Conservation (phyloP, 2,113 vertebrate genomes). For the Pseudorectes ferrugineus region DNA sequence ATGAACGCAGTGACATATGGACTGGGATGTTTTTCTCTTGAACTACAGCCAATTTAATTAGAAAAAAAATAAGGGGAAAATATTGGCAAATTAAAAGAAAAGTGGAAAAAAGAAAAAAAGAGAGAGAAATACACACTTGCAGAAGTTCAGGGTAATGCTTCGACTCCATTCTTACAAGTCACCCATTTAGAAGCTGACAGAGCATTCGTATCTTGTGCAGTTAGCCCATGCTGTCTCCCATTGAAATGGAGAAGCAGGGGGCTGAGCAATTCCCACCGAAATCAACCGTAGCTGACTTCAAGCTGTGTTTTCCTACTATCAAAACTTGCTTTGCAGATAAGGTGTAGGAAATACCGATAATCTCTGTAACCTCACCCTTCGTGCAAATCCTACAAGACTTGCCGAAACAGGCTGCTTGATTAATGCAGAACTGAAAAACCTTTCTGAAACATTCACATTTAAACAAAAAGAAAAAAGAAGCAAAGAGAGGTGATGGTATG, state of each 20-base stretch:
- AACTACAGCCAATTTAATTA: neutral
- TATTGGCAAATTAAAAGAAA: neutral
- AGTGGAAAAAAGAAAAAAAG: fast-evolving
- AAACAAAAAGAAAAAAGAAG: neutral
- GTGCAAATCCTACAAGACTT: neutral
- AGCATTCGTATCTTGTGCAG: neutral
- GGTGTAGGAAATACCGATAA: neutral
- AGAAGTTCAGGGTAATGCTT: neutral
- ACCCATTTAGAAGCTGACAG: neutral
- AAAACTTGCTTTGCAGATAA: neutral
- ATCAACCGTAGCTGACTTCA: neutral
- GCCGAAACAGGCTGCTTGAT: neutral
- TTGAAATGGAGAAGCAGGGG: neutral
- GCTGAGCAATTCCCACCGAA: neutral
- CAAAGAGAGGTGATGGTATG: neutral
- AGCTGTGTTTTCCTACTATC: neutral
- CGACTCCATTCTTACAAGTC: neutral
- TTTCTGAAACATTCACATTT: neutral
- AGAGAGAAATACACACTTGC: neutral
- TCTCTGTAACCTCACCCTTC: neutral
- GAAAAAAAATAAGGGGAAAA: neutral
- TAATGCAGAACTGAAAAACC: neutral
- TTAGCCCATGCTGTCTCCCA: neutral
- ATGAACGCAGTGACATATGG: neutral
- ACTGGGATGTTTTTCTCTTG: neutral